These are phyloP conservation scores for Apamea monoglypha DNA, from an alignment of 2,888 invertebrate species.

Conservation along the genomic window DNA sequence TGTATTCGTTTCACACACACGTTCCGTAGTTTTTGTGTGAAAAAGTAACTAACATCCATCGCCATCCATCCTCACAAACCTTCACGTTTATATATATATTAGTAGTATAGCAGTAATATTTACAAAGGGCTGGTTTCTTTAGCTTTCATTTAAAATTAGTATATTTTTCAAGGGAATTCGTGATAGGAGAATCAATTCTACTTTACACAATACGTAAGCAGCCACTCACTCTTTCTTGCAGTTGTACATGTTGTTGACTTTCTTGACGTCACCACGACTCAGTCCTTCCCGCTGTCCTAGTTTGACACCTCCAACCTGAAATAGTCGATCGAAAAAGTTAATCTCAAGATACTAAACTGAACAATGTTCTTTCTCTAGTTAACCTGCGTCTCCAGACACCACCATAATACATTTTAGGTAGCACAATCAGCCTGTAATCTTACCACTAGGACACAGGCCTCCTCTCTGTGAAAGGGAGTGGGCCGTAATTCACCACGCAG, in stretches of 20 bases:
- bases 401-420: background rate
- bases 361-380: background rate
- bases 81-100: too few relatives aligned
- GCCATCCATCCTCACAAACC: too few relatives aligned
- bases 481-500: too few relatives aligned
- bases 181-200: background rate
- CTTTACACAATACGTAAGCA: background rate
- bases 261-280: conserved; percentile 93
- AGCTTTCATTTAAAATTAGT: background rate
- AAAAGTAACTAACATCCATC: background rate
- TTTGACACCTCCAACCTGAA: conserved; percentile 82
- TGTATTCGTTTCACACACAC: background rate
- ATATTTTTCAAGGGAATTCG: background rate
- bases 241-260: conserved; percentile 94
- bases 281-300: conserved; percentile 94
- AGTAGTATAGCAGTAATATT: too few relatives aligned
- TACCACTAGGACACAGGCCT: too few relatives aligned
- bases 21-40: background rate
- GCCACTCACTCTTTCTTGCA: conserved; percentile 89
- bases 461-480: background rate
- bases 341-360: too few relatives aligned
- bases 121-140: background rate
- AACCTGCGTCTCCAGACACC: background rate
- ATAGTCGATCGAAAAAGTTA: background rate
- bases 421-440: too few relatives aligned